These are phyloP conservation scores for Gavia stellata DNA, from an alignment of 2,113 vertebrate genomes.

Conservation along the genomic window DNA sequence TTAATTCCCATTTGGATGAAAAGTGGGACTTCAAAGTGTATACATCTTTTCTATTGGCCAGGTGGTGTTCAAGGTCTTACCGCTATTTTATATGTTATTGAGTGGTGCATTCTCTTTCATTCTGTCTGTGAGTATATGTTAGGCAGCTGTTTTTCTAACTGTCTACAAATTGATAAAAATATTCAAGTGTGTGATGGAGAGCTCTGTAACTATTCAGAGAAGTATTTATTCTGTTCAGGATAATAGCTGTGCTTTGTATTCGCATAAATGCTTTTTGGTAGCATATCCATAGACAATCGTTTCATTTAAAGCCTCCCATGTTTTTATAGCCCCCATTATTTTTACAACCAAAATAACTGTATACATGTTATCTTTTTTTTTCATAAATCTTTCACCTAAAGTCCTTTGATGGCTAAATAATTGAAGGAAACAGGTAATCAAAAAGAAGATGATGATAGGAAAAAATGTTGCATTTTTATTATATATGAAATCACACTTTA, in stretches of 20 bases:
- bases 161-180: neutral
- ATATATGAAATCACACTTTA: neutral
- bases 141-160: constrained; percentile 7
- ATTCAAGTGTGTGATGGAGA: neutral
- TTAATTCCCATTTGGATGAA: neutral
- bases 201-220: neutral
- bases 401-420: neutral
- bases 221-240: constrained; percentile 4
- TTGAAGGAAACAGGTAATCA: neutral
- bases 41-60: neutral
- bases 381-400: neutral
- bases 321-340: neutral
- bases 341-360: constrained; percentile 13
- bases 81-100: neutral
- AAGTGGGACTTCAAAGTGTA: neutral
- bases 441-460: neutral
- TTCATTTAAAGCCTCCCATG: neutral
- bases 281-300: neutral
- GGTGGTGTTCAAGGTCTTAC: neutral
- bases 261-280: neutral
- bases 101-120: neutral
- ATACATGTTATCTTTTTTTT: neutral
- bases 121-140: neutral
- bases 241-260: neutral
- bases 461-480: constrained; percentile 12